A percentile compares a stretch with the other conserved stretches of the same genome.
These are phyloP conservation scores for Tamandua tetradactyla DNA, from an alignment of 2,797 vertebrate species.

Conservation along the genomic window DNA sequence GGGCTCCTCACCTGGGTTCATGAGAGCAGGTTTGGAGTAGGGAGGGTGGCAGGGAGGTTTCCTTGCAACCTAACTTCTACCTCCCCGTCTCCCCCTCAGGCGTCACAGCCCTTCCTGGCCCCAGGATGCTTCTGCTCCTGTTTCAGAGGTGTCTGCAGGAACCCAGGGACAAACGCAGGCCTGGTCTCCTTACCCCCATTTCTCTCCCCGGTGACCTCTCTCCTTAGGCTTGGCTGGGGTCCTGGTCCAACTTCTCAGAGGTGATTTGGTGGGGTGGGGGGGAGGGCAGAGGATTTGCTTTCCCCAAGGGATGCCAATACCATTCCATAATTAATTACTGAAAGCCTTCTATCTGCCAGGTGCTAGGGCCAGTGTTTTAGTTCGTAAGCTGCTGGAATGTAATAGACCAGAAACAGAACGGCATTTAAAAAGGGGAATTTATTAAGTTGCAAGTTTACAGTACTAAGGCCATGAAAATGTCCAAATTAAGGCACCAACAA, in stretches of 20 bases:
- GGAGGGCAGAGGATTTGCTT: background rate
- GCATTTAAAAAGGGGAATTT: too few species aligned
- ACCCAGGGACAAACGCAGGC: background rate
- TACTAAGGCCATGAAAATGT: too few species aligned
- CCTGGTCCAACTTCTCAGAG: background rate
- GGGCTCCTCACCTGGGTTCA: rapidly evolving
- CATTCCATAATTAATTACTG: too few species aligned
- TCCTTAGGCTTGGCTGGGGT: background rate
- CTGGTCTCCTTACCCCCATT: too few species aligned
- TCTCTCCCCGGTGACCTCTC: background rate
- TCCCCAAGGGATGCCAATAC: background rate
- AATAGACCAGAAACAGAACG: too few species aligned
- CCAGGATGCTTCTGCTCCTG: background rate
- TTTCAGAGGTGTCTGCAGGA: background rate
- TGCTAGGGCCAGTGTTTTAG: too few species aligned
- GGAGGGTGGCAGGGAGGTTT: background rate
- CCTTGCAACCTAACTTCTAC: background rate
- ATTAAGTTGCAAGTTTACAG: too few species aligned
- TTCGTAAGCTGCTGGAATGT: too few species aligned
- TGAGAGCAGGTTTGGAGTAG: background rate
- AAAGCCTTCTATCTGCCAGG: background rate
- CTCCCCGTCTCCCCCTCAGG: rapidly evolving
- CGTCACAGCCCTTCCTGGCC: too few species aligned
- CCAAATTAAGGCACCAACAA: too few species aligned
- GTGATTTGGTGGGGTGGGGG: background rate